Percentiles rank a stretch among this genome's conserved stretches.
Evolutionary conservation across 1,140 invertebrate species (phyloP).

Genomic region (Nebria ingens): DNA sequence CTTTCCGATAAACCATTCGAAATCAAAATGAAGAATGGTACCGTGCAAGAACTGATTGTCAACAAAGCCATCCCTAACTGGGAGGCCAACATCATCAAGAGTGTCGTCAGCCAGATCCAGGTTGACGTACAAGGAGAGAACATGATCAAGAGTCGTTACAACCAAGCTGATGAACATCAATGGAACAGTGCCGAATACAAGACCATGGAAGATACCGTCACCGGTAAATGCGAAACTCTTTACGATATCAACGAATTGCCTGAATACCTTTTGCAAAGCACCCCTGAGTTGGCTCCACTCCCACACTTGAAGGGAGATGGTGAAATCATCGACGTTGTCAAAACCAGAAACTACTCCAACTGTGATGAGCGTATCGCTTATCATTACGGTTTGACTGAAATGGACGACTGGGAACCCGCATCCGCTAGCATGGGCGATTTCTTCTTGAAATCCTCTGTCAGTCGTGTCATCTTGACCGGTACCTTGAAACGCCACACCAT

Average conservation of each 20-base stretch:
- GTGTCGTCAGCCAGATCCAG: conserved; percentile 50
- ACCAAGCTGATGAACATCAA: conserved; percentile 39
- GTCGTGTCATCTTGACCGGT: conserved; percentile 42
- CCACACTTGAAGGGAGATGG: conserved; percentile 35
- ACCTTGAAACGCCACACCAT: conserved; percentile 44
- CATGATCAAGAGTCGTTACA: conserved; percentile 33
- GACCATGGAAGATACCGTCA: conserved; percentile 56
- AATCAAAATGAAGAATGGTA: conserved; percentile 46
- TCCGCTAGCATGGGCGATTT: conserved; percentile 44
- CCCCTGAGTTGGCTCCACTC: conserved; percentile 42
- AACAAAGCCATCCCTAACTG: conserved; percentile 40
- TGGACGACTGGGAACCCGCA: conserved; percentile 41
- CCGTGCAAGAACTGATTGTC: conserved; percentile 43
- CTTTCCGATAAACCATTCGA: conserved; percentile 47
- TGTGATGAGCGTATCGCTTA: conserved; percentile 48
- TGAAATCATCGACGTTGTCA: conserved; percentile 46
- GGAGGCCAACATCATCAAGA: conserved; percentile 53
- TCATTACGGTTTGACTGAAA: conserved; percentile 45
- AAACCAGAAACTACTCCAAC: conserved; percentile 53
- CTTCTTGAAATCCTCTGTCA: conserved; percentile 41
- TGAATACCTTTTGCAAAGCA: conserved; percentile 33
- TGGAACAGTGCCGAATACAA: conserved; percentile 41
- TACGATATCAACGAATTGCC: conserved; percentile 51
- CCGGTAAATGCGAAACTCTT: conserved; percentile 53
- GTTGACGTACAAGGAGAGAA: conserved; percentile 44